A percentile compares a stretch with the other conserved stretches of the same genome.
Evolutionary conservation across 2,113 vertebrate genomes (phyloP).

Genomic region (Peromyscus leucopus): DNA sequence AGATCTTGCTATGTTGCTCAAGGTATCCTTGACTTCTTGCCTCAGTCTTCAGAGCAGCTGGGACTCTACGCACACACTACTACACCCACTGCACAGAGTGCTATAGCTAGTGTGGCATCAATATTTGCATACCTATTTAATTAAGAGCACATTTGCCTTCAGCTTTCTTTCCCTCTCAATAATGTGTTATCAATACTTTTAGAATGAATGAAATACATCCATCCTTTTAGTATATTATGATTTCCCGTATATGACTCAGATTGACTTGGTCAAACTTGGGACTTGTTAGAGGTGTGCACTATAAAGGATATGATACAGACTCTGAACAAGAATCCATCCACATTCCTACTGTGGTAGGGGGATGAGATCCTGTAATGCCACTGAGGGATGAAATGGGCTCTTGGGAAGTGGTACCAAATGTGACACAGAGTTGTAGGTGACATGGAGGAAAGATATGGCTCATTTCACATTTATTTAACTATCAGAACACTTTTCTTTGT

Average conservation of each 20-base stretch:
- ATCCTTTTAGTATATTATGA: background rate
- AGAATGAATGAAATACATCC: background rate
- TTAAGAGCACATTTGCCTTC: conserved; percentile 22
- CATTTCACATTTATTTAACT: background rate
- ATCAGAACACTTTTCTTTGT: background rate
- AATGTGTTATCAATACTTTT: background rate
- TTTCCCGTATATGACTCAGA: conserved; percentile 15
- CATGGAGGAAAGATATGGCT: background rate
- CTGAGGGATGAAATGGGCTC: background rate
- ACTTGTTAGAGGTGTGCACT: background rate
- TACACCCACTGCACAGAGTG: background rate
- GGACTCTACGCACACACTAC: fast-evolving
- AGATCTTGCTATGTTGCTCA: background rate
- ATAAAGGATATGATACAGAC: background rate
- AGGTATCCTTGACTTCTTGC: background rate
- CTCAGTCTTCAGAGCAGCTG: background rate
- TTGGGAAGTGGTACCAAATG: background rate
- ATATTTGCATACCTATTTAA: conserved; percentile 30
- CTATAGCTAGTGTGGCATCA: background rate
- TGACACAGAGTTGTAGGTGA: background rate
- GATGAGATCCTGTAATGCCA: background rate
- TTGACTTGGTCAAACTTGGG: conserved; percentile 16
- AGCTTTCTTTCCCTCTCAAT: conserved; percentile 6
- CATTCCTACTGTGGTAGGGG: background rate
- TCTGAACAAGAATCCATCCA: background rate